Conservation (phyloP, 2,113 vertebrate species). For the Menura novaehollandiae region DNA sequence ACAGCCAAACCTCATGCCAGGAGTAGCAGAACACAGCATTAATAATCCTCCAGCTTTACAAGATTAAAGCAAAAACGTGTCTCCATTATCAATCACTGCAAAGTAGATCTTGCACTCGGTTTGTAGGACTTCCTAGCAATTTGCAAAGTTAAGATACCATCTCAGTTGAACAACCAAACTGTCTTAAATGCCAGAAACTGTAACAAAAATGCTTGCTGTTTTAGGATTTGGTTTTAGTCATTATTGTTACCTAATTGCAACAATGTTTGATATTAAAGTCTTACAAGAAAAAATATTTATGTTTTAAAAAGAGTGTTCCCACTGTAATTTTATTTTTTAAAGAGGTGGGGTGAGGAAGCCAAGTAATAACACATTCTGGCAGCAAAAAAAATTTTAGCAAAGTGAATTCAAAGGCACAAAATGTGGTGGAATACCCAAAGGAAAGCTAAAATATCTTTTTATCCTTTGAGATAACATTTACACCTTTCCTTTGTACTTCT, state of each 20-base stretch:
- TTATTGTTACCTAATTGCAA: background rate
- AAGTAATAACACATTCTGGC: background rate
- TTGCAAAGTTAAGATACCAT: background rate
- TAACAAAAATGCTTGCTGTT: background rate
- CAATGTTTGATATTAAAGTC: background rate
- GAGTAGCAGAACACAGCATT: background rate
- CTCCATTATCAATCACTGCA: background rate
- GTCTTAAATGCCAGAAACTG: background rate
- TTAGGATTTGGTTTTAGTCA: background rate
- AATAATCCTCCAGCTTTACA: background rate
- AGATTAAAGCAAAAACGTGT: background rate
- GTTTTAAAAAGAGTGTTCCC: background rate
- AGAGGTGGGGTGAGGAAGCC: background rate
- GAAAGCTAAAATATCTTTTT: background rate
- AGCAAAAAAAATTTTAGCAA: background rate
- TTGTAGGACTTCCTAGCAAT: background rate
- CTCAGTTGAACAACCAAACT: background rate
- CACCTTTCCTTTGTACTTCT: background rate
- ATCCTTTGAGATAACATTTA: background rate
- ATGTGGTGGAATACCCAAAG: background rate
- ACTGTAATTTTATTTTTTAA: background rate
- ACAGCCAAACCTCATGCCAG: background rate
- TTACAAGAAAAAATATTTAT: background rate
- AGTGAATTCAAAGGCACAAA: background rate
- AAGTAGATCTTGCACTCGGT: background rate